phyloP scores from a whole-genome alignment of 2,113 vertebrate species.

The Ahaetulla prasina region DNA sequence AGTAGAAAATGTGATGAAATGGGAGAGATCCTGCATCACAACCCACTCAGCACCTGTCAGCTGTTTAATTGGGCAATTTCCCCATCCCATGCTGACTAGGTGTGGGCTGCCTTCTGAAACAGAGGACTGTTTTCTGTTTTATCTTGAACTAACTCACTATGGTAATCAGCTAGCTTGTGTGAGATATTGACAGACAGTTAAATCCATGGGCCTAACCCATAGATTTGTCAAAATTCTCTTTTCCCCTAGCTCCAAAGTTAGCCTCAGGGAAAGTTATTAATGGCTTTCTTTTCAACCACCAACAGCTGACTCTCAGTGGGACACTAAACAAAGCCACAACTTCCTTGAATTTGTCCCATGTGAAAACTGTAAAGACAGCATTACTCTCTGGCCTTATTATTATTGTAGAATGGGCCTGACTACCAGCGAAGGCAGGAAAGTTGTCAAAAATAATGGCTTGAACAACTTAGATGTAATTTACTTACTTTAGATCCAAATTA shows the following conservation, averaged over 20 bases:
- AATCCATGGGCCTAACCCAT: not conserved
- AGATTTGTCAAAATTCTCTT: not conserved
- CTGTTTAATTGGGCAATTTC: not conserved
- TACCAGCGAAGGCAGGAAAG: not conserved
- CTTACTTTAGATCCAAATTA: not conserved
- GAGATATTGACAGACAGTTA: not conserved
- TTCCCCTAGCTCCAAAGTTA: not conserved
- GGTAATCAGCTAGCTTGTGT: not conserved
- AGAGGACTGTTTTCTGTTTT: not conserved
- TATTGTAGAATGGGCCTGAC: not conserved
- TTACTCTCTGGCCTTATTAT: not conserved
- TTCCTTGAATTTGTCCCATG: not conserved
- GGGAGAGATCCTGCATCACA: not conserved
- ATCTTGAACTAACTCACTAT: not conserved
- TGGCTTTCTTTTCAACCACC: not conserved
- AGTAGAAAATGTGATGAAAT: not conserved
- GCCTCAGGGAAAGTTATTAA: not conserved
- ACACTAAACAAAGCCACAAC: not conserved
- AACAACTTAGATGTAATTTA: not conserved
- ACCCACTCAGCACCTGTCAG: not conserved
- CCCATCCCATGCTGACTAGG: not conserved
- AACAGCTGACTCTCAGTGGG: not conserved
- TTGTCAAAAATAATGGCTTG: not conserved
- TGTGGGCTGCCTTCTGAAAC: not conserved
- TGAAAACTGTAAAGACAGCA: not conserved